These are phyloP conservation scores for Diaperis boleti DNA, from an alignment of 2,888 invertebrate genomes.

Conservation along the genomic window DNA sequence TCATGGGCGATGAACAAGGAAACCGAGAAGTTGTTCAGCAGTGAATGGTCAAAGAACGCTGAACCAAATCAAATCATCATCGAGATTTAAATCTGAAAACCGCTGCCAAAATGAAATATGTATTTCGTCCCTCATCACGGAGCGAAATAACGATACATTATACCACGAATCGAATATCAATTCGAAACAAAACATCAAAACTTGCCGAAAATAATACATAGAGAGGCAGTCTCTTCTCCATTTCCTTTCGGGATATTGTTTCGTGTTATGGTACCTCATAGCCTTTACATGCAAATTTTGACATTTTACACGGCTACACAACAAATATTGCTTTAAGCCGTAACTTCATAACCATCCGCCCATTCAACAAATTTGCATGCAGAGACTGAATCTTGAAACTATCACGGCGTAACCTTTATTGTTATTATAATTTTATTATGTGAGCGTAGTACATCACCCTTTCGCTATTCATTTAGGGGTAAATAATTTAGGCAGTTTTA, in stretches of 20 bases:
- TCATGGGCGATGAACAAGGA: slow-evolving; percentile 1
- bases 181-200: slow-evolving; percentile 34
- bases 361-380: slow-evolving; percentile 26
- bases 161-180: slow-evolving; percentile 38
- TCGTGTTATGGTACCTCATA: slow-evolving; percentile 25
- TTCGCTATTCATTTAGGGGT: neutral
- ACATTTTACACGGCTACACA: slow-evolving; percentile 28
- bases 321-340: slow-evolving; percentile 34
- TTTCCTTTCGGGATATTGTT: slow-evolving; percentile 36
- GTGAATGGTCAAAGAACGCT: slow-evolving; percentile 18
- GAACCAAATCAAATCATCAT: slow-evolving; percentile 35
- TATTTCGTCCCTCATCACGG: slow-evolving; percentile 20
- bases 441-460: neutral
- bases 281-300: slow-evolving; percentile 31
- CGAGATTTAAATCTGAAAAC: slow-evolving; percentile 38
- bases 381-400: slow-evolving; percentile 5
- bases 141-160: slow-evolving; percentile 17
- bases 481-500: neutral
- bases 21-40: slow-evolving; percentile 3
- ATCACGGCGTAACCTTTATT: slow-evolving; percentile 17
- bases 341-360: slow-evolving; percentile 17
- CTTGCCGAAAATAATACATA: slow-evolving; percentile 35
- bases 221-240: slow-evolving; percentile 27
- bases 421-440: slow-evolving; percentile 31
- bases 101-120: slow-evolving; percentile 32